Evolutionary conservation across 2,888 invertebrate species (phyloP), one percentile per base, ranked within the genome.

Genomic region (Lypha dubia): DNA sequence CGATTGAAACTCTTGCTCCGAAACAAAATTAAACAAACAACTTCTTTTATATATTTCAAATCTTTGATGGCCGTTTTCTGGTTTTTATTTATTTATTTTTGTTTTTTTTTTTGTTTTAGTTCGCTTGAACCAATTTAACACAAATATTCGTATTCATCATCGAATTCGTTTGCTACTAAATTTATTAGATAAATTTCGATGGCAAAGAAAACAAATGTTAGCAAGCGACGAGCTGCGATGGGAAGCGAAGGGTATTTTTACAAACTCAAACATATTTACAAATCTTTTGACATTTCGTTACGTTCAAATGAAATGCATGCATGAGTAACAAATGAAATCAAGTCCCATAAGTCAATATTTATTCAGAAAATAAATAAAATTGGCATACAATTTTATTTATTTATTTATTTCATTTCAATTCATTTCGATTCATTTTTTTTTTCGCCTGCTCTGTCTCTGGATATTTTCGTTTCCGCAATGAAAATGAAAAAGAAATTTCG

Each of bases 321-420:
- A 63, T 82, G 75, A 76, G 63, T 41, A 49, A 65, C 49, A 65
- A 82, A 82, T 71, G 49, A 71, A 75, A 74, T 76, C 70, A 73
- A 79, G 79, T 65, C 80, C 75, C 81, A 63, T 32, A 75, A 82
- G 81, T 82, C 75, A 75, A 82, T 82, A 82, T 76, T 82, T 76
- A 76, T 76, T 76, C 70, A 63, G 38, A 65, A 65, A 73, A 79
- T 46, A 74, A 68, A 81, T 49, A 62, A 75, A 81, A 68, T 82
- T 76, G 81, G 75, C 81, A 82, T 70, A 76, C 63, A 58, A 63
- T 70, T 82, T 82, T 63, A 41, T 56, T 58, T 62, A 56, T n/a
- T 53, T 51, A 28, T 9, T 9, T 11, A 24, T 44, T 24, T 38
- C 20, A 46, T 49, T n/a, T n/a, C n/a, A n/a, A n/a, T n/a, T n/a